phyloP scores from a whole-genome alignment of 2,888 invertebrate species.

The Coleophora deauratella region DNA sequence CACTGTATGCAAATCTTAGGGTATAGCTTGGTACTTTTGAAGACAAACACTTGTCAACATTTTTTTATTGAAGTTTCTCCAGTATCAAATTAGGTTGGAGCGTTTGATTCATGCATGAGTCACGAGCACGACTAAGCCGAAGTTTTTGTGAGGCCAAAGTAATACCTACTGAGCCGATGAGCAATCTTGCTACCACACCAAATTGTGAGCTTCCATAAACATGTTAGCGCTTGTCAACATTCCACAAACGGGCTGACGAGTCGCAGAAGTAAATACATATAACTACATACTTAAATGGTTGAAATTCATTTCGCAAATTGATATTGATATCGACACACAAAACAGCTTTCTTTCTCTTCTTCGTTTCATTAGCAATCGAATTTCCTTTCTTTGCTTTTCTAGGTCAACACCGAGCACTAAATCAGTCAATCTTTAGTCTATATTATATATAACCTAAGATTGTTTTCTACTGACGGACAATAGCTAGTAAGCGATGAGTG shows the following conservation, averaged over 20 bases:
- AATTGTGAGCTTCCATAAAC: constrained; percentile 9
- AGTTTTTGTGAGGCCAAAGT: constrained; percentile 38
- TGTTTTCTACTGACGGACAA: constrained; percentile 13
- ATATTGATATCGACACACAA: constrained; percentile 2
- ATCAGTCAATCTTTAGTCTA: background rate
- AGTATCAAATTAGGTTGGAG: constrained; percentile 38
- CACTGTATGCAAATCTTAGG: constrained; percentile 53
- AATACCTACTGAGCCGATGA: constrained; percentile 35
- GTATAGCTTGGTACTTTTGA: constrained; percentile 24
- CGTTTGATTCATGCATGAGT: constrained; percentile 51
- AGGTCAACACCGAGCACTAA: constrained; percentile 5
- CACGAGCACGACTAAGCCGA: constrained; percentile 32
- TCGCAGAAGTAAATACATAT: background rate
- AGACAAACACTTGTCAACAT: constrained; percentile 23
- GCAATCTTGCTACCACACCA: constrained; percentile 27
- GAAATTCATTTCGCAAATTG: constrained; percentile 3
- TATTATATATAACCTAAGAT: constrained; percentile 7
- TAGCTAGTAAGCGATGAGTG: constrained; percentile 16
- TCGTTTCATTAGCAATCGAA: background rate
- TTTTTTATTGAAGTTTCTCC: constrained; percentile 39
- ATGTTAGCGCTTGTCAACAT: constrained; percentile 7
- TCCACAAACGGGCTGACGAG: background rate
- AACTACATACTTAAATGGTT: no score
- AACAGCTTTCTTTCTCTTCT: constrained; percentile 1
- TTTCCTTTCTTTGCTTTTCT: background rate